These are phyloP conservation scores for Metopolophium dirhodum DNA, from an alignment of 1,140 invertebrate species.

Conservation along the genomic window DNA sequence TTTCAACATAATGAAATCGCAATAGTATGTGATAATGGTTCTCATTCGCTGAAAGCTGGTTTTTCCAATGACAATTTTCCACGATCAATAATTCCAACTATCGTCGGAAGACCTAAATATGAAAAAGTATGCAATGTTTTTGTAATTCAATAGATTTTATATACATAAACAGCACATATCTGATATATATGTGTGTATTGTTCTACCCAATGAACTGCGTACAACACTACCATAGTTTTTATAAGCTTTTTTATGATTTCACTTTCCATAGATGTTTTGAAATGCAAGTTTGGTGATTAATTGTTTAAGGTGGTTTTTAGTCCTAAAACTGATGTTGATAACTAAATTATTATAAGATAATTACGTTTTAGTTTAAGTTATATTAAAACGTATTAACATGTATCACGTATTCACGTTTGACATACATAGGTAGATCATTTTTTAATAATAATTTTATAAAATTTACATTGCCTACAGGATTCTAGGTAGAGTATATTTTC, in stretches of 20 bases:
- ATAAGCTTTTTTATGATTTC: not conserved
- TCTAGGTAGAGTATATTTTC: not conserved
- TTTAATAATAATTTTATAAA: not conserved
- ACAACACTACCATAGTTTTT: not conserved
- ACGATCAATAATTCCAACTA: not conserved
- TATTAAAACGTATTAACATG: not conserved
- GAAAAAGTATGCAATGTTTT: not conserved
- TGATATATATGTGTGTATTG: not conserved
- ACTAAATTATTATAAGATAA: not conserved
- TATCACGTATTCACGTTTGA: not conserved
- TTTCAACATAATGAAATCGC: not conserved
- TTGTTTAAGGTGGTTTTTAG: not conserved
- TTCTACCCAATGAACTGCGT: not conserved
- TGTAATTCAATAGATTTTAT: not conserved
- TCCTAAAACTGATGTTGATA: not conserved
- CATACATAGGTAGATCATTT: not conserved
- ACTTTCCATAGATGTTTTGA: not conserved
- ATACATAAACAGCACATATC: not conserved
- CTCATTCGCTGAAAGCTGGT: conserved; percentile 17
- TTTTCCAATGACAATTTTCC: conserved; percentile 2
- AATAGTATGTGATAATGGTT: conserved; percentile 29
- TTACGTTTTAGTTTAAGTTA: not conserved
- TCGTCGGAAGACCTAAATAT: not conserved
- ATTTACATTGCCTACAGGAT: not conserved
- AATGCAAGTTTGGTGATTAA: not conserved